Conservation (phyloP, 2,113 vertebrate species). For the Thomomys bottae region DNA sequence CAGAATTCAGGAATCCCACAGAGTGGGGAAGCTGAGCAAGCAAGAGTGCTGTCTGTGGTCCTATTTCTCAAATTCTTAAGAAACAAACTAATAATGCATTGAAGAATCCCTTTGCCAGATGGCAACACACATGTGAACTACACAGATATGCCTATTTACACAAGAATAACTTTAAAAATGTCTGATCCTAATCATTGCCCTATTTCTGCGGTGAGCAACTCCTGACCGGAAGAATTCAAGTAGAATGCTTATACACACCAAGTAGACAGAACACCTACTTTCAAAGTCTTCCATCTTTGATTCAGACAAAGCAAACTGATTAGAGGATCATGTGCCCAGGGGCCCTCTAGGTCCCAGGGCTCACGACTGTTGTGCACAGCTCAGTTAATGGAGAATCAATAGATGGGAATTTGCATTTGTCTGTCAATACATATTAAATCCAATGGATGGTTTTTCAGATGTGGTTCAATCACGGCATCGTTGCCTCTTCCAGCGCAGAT, state of each 20-base stretch:
- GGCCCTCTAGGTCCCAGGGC: not conserved
- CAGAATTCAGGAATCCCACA: not conserved
- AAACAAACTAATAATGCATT: not conserved
- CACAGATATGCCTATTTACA: accelerated
- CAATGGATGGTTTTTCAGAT: too few species aligned
- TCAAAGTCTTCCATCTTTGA: not conserved
- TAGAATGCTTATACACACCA: not conserved
- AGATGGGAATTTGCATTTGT: not conserved
- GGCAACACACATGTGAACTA: not conserved
- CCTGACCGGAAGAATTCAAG: not conserved
- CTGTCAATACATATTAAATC: too few species aligned
- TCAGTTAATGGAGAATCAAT: too few species aligned
- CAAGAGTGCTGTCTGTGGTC: accelerated
- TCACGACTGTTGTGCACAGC: not conserved
- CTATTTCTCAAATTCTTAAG: not conserved
- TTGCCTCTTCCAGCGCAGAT: too few species aligned
- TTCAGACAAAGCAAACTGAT: not conserved
- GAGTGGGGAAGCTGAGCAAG: not conserved
- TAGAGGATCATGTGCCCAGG: not conserved
- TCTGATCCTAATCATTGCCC: not conserved
- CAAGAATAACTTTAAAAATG: too few species aligned
- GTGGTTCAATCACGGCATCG: too few species aligned
- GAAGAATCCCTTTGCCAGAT: not conserved
- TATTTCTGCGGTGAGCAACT: not conserved
- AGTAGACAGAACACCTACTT: not conserved